Percentiles rank a stretch among this genome's conserved stretches.
Evolutionary conservation across 1,140 invertebrate species (phyloP).

Genomic region (Tetramorium simillimum): DNA sequence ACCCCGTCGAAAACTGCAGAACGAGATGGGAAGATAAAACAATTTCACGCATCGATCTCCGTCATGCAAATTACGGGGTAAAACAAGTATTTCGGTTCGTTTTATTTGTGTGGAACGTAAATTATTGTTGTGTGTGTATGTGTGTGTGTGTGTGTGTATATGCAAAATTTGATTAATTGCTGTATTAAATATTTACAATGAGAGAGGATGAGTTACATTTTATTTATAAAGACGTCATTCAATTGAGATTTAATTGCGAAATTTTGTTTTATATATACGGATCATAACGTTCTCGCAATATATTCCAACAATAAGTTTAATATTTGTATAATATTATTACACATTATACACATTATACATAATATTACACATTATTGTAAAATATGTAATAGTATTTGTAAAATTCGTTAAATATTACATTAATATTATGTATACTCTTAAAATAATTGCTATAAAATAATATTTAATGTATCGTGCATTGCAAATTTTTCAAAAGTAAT

Average conservation of each 20-base stretch:
- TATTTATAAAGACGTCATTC: slow-evolving; percentile 16
- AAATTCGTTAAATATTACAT: neutral
- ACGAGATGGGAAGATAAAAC: slow-evolving; percentile 31
- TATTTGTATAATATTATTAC: neutral
- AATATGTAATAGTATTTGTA: neutral
- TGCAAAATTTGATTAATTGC: slow-evolving; percentile 26
- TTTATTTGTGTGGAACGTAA: slow-evolving; percentile 1
- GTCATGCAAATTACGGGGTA: slow-evolving; percentile 31
- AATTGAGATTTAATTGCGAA: neutral
- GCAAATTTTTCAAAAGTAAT: neutral
- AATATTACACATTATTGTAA: neutral
- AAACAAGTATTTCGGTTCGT: slow-evolving; percentile 18
- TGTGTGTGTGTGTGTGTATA: neutral
- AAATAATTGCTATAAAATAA: neutral
- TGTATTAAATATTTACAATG: neutral
- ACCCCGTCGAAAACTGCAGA: slow-evolving; percentile 22
- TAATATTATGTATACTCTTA: neutral
- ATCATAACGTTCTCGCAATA: neutral
- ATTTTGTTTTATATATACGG: neutral
- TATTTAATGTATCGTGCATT: neutral
- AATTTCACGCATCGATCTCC: slow-evolving; percentile 42
- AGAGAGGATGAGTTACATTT: neutral
- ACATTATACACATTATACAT: too few relatives aligned
- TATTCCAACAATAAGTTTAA: neutral
- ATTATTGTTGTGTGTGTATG: neutral